Evolutionary conservation across 2,113 vertebrate species (phyloP).

Genomic region (Eulemur rufifrons): DNA sequence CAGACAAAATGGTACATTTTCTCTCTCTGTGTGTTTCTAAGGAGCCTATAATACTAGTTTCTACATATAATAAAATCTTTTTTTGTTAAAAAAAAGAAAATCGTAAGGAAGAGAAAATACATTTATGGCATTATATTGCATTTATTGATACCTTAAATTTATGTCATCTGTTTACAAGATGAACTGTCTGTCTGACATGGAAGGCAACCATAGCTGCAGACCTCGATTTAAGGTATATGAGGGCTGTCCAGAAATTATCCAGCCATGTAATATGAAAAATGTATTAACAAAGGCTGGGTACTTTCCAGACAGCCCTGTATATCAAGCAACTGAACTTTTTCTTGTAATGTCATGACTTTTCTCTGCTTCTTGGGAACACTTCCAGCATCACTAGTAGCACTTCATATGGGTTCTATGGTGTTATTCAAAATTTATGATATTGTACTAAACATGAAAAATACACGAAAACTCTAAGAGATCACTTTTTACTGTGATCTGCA

Average conservation of each 20-base stretch:
- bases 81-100: background rate
- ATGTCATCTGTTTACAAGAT: background rate
- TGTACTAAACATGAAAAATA: background rate
- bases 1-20: background rate
- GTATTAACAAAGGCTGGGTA: no score
- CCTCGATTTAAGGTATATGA: background rate
- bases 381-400: background rate
- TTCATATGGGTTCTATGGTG: background rate
- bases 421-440: background rate
- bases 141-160: background rate
- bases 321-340: background rate
- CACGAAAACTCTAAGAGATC: background rate
- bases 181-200: background rate
- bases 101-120: background rate
- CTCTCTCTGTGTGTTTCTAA: conserved; percentile 10
- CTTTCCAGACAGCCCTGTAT: no score
- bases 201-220: background rate
- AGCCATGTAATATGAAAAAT: no score
- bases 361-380: background rate
- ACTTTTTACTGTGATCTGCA: background rate
- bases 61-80: background rate
- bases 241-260: no score
- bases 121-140: background rate
- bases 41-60: background rate
- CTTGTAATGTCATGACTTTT: background rate